A percentile compares a stretch with the other conserved stretches of the same genome.
These are phyloP conservation scores for Eupithecia inturbata DNA, from an alignment of 2,888 invertebrate species.

Conservation along the genomic window DNA sequence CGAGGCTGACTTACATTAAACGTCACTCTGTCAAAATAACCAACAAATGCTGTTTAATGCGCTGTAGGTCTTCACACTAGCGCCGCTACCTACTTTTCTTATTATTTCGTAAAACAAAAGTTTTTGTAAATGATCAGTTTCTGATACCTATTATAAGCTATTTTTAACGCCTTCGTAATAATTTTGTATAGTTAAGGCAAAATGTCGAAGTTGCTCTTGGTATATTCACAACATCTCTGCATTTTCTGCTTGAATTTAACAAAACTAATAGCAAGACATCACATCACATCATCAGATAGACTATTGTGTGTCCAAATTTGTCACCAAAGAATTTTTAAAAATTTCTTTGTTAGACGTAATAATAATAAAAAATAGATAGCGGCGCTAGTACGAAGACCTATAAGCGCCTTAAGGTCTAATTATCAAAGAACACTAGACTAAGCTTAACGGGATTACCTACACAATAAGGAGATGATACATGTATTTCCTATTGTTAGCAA, in stretches of 20 bases:
- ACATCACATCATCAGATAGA: too few relatives aligned
- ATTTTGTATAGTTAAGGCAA: too few relatives aligned
- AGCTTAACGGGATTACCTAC: background rate
- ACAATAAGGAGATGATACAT: background rate
- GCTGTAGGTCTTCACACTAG: too few relatives aligned
- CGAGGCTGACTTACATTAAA: too few relatives aligned
- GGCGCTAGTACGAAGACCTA: background rate
- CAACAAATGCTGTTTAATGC: too few relatives aligned
- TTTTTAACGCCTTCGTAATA: too few relatives aligned
- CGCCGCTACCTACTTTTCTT: too few relatives aligned
- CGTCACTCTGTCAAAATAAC: too few relatives aligned
- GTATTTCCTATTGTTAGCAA: constrained; percentile 5
- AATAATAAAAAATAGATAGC: background rate
- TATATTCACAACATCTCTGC: background rate
- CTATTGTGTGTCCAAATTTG: background rate
- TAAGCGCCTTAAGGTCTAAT: background rate
- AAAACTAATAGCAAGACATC: background rate
- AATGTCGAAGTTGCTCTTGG: background rate
- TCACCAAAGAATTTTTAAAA: background rate
- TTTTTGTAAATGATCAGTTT: too few relatives aligned
- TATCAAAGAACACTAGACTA: background rate
- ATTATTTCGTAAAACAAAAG: too few relatives aligned
- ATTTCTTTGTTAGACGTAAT: background rate
- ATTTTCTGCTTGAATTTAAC: background rate
- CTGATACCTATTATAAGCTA: too few relatives aligned